A percentile compares a stretch with the other conserved stretches of the same genome.
Conservation (phyloP, 1,140 invertebrate species). For the Phthorimaea operculella region DNA sequence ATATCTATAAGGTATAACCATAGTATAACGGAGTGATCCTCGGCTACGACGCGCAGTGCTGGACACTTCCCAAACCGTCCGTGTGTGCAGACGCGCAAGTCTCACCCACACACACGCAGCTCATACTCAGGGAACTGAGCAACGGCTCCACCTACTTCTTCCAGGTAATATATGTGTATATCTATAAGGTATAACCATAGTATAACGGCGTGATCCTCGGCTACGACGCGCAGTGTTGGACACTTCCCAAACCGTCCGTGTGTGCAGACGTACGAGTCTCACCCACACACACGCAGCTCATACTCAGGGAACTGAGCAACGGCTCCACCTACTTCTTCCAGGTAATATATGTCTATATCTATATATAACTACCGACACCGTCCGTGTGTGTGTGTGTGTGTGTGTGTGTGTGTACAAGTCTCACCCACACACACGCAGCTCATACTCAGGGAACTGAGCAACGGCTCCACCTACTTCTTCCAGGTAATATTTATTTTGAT, state of each 20-base stretch:
- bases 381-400: slow-evolving; percentile 48
- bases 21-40: slow-evolving; percentile 83
- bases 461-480: slow-evolving; percentile 79
- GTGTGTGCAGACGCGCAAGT: slow-evolving; percentile 48
- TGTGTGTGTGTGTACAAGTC: too few relatives aligned
- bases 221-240: slow-evolving; percentile 80
- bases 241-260: slow-evolving; percentile 30
- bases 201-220: slow-evolving; percentile 77
- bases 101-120: slow-evolving; percentile 37
- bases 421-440: slow-evolving; percentile 64
- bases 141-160: too few relatives aligned
- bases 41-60: slow-evolving; percentile 79
- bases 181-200: too few relatives aligned
- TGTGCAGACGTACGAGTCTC: slow-evolving; percentile 48
- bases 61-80: slow-evolving; percentile 56
- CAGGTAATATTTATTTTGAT: too few relatives aligned
- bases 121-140: too few relatives aligned
- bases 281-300: slow-evolving; percentile 33
- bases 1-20: too few relatives aligned
- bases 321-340: too few relatives aligned
- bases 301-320: too few relatives aligned
- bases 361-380: too few relatives aligned
- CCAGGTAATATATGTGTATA: too few relatives aligned
- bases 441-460: slow-evolving; percentile 67
- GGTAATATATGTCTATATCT: too few relatives aligned